phyloP scores from a whole-genome alignment of 2,888 invertebrate genomes.

The Pristionchus exspectatus region DNA sequence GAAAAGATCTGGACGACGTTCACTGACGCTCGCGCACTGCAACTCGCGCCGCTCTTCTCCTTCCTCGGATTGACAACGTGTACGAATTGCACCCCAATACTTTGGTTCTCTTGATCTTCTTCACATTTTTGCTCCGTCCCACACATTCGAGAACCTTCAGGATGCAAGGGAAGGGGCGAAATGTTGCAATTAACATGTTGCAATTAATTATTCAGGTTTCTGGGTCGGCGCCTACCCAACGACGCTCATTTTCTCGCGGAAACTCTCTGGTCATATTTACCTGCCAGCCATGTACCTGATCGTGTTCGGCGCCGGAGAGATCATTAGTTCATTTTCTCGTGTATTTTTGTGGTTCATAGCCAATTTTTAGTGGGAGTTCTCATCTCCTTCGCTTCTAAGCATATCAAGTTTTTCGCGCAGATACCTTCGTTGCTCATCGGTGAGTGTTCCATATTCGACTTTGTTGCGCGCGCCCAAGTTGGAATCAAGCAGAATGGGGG shows the following conservation, averaged over 20 bases:
- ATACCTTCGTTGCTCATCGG: neutral
- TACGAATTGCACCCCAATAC: too few species aligned
- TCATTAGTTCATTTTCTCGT: neutral
- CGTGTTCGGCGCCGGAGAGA: neutral
- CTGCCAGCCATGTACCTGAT: neutral
- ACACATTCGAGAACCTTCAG: too few species aligned
- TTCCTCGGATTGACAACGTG: slow-evolving; percentile 60
- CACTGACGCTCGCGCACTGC: slow-evolving; percentile 57
- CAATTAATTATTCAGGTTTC: too few species aligned
- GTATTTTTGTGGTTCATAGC: too few species aligned
- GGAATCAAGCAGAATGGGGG: too few species aligned
- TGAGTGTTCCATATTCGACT: neutral
- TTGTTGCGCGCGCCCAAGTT: too few species aligned
- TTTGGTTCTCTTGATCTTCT: too few species aligned
- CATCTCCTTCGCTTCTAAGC: neutral
- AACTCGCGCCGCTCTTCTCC: slow-evolving; percentile 60
- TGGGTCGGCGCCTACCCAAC: slow-evolving; percentile 6
- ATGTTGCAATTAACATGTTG: too few species aligned
- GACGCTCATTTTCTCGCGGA: neutral
- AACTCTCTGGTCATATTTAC: neutral
- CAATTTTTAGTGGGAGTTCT: slow-evolving; percentile 17
- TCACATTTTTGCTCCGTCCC: too few species aligned
- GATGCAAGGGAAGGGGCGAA: too few species aligned
- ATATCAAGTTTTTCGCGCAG: slow-evolving; percentile 15
- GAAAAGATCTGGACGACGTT: slow-evolving; percentile 56